A percentile compares a stretch with the other conserved stretches of the same genome.
phyloP scores from a whole-genome alignment of 2,888 invertebrate genomes.

The Hartigia nigra region DNA sequence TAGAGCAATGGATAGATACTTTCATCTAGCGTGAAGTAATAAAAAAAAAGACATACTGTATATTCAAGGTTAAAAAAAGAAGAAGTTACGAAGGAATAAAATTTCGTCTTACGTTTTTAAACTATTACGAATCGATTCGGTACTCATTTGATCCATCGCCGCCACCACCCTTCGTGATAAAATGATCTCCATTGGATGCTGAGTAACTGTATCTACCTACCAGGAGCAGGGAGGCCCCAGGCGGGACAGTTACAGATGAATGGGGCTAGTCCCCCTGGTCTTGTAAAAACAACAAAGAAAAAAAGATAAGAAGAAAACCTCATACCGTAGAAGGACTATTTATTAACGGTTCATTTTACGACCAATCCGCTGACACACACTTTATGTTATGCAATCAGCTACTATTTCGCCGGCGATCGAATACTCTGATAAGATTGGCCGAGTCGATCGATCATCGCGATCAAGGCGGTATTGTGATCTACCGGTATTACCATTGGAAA shows the following conservation, averaged over 20 bases:
- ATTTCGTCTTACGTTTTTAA: background rate
- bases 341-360: conserved; percentile 30
- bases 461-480: conserved; percentile 1
- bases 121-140: conserved; percentile 6
- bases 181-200: background rate
- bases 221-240: background rate
- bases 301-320: conserved; percentile 7
- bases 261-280: conserved; percentile 1
- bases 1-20: background rate
- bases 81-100: background rate
- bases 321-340: conserved; percentile 23
- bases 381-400: conserved; percentile 34
- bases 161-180: conserved; percentile 3
- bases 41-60: background rate
- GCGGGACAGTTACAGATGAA: conserved; percentile 8
- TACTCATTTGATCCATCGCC: background rate
- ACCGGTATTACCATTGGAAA: background rate
- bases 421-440: conserved; percentile 48
- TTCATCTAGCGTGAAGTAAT: background rate
- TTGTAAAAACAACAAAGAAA: conserved; percentile 3
- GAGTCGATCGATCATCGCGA: conserved; percentile 51
- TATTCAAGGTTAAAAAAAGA: background rate
- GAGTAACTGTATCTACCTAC: conserved; percentile 1
- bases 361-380: conserved; percentile 12
- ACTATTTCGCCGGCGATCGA: conserved; percentile 44